phyloP scores from a whole-genome alignment of 2,113 vertebrate species.

The Emydura subglobosa region DNA sequence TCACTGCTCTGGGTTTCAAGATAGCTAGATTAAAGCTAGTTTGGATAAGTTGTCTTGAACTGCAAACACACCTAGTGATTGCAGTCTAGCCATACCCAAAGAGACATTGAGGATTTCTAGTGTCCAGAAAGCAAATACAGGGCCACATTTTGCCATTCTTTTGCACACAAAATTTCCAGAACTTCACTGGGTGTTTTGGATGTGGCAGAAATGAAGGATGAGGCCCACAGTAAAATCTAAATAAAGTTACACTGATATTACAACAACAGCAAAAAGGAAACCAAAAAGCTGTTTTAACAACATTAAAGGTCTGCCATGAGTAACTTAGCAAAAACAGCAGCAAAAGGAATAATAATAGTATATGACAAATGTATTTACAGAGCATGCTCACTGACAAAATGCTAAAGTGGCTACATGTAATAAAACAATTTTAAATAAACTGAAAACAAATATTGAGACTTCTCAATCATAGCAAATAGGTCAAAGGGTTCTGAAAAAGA shows the following conservation, averaged over 20 bases:
- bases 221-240: not conserved
- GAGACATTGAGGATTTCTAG: not conserved
- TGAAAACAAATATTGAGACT: not conserved
- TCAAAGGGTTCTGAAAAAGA: not conserved
- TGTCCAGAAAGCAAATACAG: not conserved
- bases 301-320: not conserved
- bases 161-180: not conserved
- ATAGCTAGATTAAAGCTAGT: not conserved
- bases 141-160: not conserved
- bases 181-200: not conserved
- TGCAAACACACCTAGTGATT: not conserved
- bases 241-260: not conserved
- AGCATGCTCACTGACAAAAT: not conserved
- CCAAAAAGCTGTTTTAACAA: not conserved
- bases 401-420: not conserved
- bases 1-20: not conserved
- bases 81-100: not conserved
- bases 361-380: not conserved
- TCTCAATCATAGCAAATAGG: not conserved
- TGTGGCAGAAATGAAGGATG: not conserved
- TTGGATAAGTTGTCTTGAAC: not conserved
- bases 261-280: not conserved
- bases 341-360: not conserved
- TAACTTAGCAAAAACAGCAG: not conserved
- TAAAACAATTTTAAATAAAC: not conserved